These are phyloP conservation scores for Tragopan temminckii DNA, from an alignment of 2,797 vertebrate species.

Conservation along the genomic window DNA sequence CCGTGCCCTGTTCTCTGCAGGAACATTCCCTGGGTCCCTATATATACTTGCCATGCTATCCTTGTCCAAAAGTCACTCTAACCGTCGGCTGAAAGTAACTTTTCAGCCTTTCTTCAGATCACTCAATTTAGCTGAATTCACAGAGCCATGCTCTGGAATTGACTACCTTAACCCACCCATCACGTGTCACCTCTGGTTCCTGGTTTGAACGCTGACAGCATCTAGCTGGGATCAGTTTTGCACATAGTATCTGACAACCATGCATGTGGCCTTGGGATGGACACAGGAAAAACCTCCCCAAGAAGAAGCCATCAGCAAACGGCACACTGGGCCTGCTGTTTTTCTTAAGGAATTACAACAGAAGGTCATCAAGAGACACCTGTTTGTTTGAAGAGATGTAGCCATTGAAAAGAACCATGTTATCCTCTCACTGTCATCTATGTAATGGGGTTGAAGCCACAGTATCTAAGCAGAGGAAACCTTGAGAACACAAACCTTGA, in stretches of 20 bases:
- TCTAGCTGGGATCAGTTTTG: neutral
- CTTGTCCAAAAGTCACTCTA: neutral
- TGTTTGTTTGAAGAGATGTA: neutral
- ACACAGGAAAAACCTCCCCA: neutral
- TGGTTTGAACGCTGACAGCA: neutral
- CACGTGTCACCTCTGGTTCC: accelerated
- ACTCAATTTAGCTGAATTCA: neutral
- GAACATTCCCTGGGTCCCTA: neutral
- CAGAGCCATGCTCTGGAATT: neutral
- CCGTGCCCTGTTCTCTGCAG: neutral
- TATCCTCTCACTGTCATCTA: neutral
- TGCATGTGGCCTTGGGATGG: neutral
- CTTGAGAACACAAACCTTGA: neutral
- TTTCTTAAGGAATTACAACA: neutral
- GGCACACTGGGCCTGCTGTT: neutral
- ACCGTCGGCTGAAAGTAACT: neutral
- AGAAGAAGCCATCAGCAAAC: neutral
- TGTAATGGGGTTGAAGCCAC: accelerated
- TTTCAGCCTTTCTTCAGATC: neutral
- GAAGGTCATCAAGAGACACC: neutral
- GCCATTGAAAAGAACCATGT: neutral
- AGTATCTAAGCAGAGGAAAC: neutral
- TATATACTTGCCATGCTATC: neutral
- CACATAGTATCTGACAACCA: accelerated
- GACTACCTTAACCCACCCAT: neutral